Evolutionary conservation across 2,797 vertebrate genomes (phyloP).

Genomic region (Pachyuromys duprasi): DNA sequence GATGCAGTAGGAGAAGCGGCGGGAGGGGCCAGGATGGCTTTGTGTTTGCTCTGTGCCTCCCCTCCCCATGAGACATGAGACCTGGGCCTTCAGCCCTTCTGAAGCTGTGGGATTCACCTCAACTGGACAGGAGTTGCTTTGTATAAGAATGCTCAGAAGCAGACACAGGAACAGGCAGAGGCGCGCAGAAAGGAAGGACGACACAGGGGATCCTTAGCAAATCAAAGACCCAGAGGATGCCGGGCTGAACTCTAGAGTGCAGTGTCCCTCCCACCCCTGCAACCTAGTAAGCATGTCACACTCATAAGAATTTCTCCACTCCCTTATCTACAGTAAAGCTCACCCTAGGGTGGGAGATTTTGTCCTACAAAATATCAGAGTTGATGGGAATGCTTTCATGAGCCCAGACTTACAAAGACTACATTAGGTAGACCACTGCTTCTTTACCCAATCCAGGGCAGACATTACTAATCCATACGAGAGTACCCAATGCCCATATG

Average conservation of each 20-base stretch:
- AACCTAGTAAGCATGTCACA: background rate
- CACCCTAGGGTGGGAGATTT: background rate
- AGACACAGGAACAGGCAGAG: background rate
- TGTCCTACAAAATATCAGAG: slow-evolving; percentile 7
- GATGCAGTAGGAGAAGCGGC: background rate
- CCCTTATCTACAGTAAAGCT: background rate
- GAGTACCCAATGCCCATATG: background rate
- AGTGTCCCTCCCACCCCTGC: background rate
- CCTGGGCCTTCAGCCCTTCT: background rate
- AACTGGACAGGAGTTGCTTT: background rate
- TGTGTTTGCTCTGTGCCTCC: background rate
- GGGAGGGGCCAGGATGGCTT: background rate
- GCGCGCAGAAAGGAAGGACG: background rate
- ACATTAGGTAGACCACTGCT: background rate
- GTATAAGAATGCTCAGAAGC: background rate
- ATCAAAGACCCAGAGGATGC: background rate
- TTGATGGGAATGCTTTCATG: background rate
- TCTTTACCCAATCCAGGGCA: background rate
- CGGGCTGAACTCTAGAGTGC: background rate
- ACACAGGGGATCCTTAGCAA: background rate
- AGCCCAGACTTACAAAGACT: background rate
- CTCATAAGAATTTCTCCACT: background rate
- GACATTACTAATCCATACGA: slow-evolving; percentile 65
- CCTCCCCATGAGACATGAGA: background rate
- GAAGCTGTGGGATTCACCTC: background rate